Evolutionary conservation across 2,113 vertebrate genomes (phyloP), one percentile per base, ranked within the genome.

Genomic region (Catagonus wagneri): DNA sequence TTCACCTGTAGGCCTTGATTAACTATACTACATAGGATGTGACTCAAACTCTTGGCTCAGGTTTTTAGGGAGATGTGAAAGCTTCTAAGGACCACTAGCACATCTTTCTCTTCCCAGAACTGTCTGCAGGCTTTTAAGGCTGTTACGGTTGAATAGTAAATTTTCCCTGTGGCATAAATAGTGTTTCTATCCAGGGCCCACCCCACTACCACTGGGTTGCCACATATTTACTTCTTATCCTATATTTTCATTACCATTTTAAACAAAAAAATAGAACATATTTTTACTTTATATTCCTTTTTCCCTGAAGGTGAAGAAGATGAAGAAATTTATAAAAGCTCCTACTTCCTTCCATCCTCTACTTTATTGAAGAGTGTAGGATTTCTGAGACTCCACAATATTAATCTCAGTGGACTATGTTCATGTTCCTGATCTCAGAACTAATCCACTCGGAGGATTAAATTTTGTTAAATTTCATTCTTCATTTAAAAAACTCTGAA

Each of bases 391-490:
- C 20, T 56, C 29, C n/a, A 88, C 90, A 94, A 83, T 52, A 69
- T 39, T 54, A 94, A 86, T 56, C 72, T 66, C 52, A 36, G 60
- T 84, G 44, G 60, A 88, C 6, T 91, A 0, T n/a, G 19, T 25
- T 81, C 69, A 44, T 13, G 16, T 56, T 84, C 14, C 7, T n/a
- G 14, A 58, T 91, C 39, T 94, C 85, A 80, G 36, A 86, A 58
- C 22, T 80, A 85, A 91, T 89, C 2, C 20, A 81, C 34, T 68
- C n/a, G 75, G 22, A 81, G 34, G 20, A 14, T 83, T 63, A 29
- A 83, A 75, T 89, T 95, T 97, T 96, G 17, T 83, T 63, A 29
- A 83, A 75, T 89, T 95, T 97, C 95, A 25, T 83, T 89, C 58
- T 96, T 96, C 20, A 83, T 92, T 88, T 84, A 39, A 80, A 65